phyloP scores from a whole-genome alignment of 1,140 invertebrate genomes.

The Acromyrmex charruanus region DNA sequence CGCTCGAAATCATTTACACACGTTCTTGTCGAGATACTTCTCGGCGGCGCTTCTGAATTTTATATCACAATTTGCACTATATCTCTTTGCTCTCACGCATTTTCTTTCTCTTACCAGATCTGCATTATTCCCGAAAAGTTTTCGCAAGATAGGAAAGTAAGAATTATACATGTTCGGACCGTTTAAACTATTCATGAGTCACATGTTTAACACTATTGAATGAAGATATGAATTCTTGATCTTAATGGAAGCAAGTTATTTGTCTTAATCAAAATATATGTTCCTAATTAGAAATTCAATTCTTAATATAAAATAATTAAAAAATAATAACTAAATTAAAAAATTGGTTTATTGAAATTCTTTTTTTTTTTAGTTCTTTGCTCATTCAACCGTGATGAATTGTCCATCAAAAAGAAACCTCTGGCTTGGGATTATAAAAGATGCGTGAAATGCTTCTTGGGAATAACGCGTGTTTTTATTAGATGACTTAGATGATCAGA shows the following conservation, averaged over 20 bases:
- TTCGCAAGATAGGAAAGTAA: neutral
- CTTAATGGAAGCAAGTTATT: neutral
- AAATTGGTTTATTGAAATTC: neutral
- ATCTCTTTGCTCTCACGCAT: constrained; percentile 22
- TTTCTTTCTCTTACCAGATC: constrained; percentile 25
- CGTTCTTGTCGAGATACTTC: constrained; percentile 1
- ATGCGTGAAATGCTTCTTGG: constrained; percentile 18
- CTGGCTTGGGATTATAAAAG: neutral
- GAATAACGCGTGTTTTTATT: constrained; percentile 8
- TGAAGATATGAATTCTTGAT: neutral
- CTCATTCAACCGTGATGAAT: neutral
- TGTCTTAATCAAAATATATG: neutral
- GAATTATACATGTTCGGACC: neutral
- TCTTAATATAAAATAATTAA: too few relatives aligned
- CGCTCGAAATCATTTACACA: constrained; percentile 39
- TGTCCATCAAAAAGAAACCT: neutral
- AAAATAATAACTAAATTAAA: neutral
- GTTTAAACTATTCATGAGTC: neutral
- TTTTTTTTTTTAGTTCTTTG: neutral
- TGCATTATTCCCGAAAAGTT: constrained; percentile 37
- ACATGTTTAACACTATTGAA: neutral
- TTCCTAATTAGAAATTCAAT: neutral
- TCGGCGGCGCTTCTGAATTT: constrained; percentile 48
- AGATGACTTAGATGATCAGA: neutral
- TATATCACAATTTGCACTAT: constrained; percentile 39